Evolutionary conservation across 30 jellyfish, hydroid and myxozoan species (phyloP).

Genomic region (Aurelia sp.): DNA sequence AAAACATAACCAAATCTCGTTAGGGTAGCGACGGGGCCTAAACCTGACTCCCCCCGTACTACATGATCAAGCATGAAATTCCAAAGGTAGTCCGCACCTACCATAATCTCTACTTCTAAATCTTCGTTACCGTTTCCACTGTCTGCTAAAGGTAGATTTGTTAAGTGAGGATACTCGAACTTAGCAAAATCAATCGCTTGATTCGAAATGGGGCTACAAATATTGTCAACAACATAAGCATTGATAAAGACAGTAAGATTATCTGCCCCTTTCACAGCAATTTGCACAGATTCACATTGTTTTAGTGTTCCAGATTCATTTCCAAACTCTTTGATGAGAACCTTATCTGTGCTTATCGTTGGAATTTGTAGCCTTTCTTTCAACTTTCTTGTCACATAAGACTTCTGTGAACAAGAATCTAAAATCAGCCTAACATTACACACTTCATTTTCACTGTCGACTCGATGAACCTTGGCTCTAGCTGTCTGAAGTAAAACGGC

Average conservation of each 20-base stretch:
- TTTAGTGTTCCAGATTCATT: slow-evolving; percentile 7
- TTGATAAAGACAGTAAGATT: slow-evolving; percentile 4
- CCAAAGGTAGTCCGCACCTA: not conserved
- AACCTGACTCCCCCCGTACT: slow-evolving; percentile 29
- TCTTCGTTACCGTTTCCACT: not conserved
- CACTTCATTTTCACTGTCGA: too few species aligned
- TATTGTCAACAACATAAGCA: slow-evolving; percentile 13
- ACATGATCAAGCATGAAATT: not conserved
- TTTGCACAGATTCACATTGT: slow-evolving; percentile 3
- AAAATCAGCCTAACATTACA: too few species aligned
- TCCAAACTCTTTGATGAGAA: slow-evolving; percentile 28
- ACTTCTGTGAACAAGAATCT: too few species aligned
- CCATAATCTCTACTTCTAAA: not conserved
- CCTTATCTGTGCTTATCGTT: not conserved
- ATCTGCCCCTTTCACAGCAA: not conserved
- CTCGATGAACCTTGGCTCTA: too few species aligned
- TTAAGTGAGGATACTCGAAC: slow-evolving; percentile 13
- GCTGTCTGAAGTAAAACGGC: too few species aligned
- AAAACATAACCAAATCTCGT: slow-evolving; percentile 30
- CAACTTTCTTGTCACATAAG: too few species aligned
- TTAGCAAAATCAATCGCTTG: slow-evolving; percentile 21
- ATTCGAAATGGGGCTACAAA: slow-evolving; percentile 17
- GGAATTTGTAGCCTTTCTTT: too few species aligned
- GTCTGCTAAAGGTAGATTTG: slow-evolving; percentile 14
- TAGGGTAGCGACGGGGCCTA: slow-evolving; percentile 11